These are phyloP conservation scores for Todus mexicanus DNA, from an alignment of 2,797 vertebrate species.

Conservation along the genomic window DNA sequence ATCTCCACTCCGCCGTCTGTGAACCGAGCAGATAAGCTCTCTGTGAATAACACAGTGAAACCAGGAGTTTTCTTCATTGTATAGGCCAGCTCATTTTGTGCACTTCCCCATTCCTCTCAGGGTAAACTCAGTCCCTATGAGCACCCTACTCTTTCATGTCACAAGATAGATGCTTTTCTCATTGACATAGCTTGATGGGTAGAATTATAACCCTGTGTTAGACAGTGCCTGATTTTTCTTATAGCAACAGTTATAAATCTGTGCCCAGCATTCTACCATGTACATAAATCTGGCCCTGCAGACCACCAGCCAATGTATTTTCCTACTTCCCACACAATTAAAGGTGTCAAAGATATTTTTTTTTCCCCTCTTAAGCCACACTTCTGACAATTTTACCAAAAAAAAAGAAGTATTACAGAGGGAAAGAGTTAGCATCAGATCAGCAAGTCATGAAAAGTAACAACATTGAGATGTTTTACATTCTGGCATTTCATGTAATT, in stretches of 20 bases:
- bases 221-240: not conserved
- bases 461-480: not conserved
- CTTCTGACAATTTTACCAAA: constrained; percentile 14
- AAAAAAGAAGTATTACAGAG: not conserved
- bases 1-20: not conserved
- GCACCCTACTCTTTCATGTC: not conserved
- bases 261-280: not conserved
- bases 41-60: not conserved
- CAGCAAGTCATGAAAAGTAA: not conserved
- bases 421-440: not conserved
- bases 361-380: not conserved
- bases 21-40: not conserved
- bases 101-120: not conserved
- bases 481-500: not conserved
- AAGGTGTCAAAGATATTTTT: constrained; percentile 8
- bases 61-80: not conserved
- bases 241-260: not conserved
- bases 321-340: constrained; percentile 6
- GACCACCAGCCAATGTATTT: constrained; percentile 6
- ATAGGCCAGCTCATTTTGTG: not conserved
- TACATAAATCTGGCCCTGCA: not conserved
- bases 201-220: not conserved
- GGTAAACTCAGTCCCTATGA: not conserved
- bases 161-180: not conserved
- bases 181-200: not conserved